A percentile compares a stretch with the other conserved stretches of the same genome.
Evolutionary conservation across 2,888 invertebrate species (phyloP).

Genomic region (Matsumyia berberina): DNA sequence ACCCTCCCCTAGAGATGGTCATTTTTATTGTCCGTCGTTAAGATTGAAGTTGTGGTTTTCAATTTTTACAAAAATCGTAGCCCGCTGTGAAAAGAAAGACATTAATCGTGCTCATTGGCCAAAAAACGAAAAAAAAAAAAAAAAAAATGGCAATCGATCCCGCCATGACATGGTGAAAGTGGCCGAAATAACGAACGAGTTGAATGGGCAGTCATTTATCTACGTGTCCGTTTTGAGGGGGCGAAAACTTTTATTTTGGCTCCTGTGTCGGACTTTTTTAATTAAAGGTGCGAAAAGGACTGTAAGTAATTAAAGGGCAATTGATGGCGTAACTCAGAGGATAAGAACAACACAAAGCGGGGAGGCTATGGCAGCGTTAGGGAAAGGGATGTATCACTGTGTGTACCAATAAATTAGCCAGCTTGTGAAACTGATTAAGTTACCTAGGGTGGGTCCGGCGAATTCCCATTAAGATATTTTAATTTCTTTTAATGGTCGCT

Average conservation of each 20-base stretch:
- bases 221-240: slow-evolving; percentile 30
- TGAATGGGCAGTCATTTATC: slow-evolving; percentile 58
- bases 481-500: slow-evolving; percentile 61
- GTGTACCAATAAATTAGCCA: slow-evolving; percentile 67
- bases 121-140: slow-evolving; percentile 5
- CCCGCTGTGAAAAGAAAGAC: slow-evolving; percentile 35
- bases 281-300: slow-evolving; percentile 74
- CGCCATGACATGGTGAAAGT: slow-evolving; percentile 62
- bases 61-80: slow-evolving; percentile 53
- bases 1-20: slow-evolving; percentile 46
- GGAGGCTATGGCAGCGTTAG: slow-evolving; percentile 32
- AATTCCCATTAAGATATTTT: slow-evolving; percentile 65
- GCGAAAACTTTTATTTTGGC: slow-evolving; percentile 16
- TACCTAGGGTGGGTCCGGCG: slow-evolving; percentile 31
- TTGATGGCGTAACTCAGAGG: slow-evolving; percentile 52
- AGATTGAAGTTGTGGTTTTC: slow-evolving; percentile 70
- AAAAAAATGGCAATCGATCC: slow-evolving; percentile 55
- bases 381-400: slow-evolving; percentile 45
- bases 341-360: slow-evolving; percentile 35
- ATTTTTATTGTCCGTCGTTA: slow-evolving; percentile 65
- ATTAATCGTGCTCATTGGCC: slow-evolving; percentile 56
- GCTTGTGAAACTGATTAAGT: slow-evolving; percentile 50
- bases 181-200: slow-evolving; percentile 63
- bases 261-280: slow-evolving; percentile 47
- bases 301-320: slow-evolving; percentile 68